Evolutionary conservation across 1,140 invertebrate species (phyloP).

Genomic region (Harpegnathos saltator): DNA sequence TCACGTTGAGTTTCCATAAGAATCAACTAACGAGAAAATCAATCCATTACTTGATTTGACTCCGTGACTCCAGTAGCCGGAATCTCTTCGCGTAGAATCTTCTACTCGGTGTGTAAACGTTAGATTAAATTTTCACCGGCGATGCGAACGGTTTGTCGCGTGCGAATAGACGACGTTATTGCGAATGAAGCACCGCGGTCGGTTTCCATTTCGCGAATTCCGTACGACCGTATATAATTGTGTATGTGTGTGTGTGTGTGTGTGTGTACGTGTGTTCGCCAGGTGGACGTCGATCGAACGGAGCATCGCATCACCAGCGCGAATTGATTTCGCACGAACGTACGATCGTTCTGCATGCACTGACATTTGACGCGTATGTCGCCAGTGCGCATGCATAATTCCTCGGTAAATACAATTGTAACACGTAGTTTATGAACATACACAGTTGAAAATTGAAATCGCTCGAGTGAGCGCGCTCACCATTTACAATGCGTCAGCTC

Average conservation of each 20-base stretch:
- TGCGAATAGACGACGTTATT: slow-evolving; percentile 1
- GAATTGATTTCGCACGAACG: slow-evolving; percentile 32
- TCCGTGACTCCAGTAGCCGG: too few relatives aligned
- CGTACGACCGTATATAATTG: not conserved
- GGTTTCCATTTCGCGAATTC: slow-evolving; percentile 36
- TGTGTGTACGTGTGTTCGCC: not conserved
- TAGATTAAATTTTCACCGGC: too few relatives aligned
- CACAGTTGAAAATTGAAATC: not conserved
- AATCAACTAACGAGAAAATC: too few relatives aligned
- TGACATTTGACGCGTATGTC: slow-evolving; percentile 31
- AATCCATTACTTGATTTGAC: too few relatives aligned
- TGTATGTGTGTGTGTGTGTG: too few relatives aligned
- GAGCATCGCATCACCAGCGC: not conserved
- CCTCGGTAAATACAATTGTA: not conserved
- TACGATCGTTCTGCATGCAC: not conserved
- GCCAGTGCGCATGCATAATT: slow-evolving; percentile 16
- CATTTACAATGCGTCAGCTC: too few relatives aligned
- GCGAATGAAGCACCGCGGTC: slow-evolving; percentile 19
- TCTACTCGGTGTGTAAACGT: too few relatives aligned
- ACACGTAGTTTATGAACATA: not conserved
- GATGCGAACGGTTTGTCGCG: not conserved
- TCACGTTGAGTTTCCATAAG: too few relatives aligned
- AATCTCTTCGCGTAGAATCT: too few relatives aligned
- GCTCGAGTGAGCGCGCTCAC: not conserved
- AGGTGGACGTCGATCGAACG: slow-evolving; percentile 24